These are phyloP conservation scores for Agrypnus murinus DNA, from an alignment of 2,888 invertebrate genomes.

Conservation along the genomic window DNA sequence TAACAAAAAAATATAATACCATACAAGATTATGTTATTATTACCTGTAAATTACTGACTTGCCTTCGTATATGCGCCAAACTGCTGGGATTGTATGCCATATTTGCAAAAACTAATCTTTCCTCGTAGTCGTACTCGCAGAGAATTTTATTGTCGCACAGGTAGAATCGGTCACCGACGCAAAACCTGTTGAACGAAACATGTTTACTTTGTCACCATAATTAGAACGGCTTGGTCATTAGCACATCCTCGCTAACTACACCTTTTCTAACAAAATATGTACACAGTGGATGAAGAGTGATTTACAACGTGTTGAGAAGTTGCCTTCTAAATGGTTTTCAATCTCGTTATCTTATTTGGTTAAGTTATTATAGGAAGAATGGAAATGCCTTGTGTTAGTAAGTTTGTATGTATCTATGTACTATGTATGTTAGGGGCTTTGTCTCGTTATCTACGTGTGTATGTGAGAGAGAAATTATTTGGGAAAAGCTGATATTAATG, in stretches of 20 bases:
- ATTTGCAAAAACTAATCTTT: constrained; percentile 91
- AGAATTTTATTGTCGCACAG: constrained; percentile 95
- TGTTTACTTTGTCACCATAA: constrained; percentile 46
- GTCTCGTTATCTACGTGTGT: background rate
- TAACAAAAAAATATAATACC: constrained; percentile 7
- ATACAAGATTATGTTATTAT: constrained; percentile 50
- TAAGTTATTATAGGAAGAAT: constrained; percentile 7
- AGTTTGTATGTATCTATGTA: too few species aligned
- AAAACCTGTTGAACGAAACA: constrained; percentile 80
- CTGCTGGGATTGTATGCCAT: constrained; percentile 91
- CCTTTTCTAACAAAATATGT: constrained; percentile 25
- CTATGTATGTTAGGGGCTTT: background rate
- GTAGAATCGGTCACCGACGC: constrained; percentile 95
- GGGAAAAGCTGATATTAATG: constrained; percentile 8
- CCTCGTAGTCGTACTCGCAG: constrained; percentile 96
- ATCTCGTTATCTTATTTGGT: constrained; percentile 38
- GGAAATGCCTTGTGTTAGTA: background rate
- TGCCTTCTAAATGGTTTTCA: constrained; percentile 35
- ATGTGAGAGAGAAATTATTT: background rate
- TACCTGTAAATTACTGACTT: constrained; percentile 80
- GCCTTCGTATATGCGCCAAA: constrained; percentile 88
- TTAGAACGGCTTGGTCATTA: constrained; percentile 47
- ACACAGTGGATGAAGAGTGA: constrained; percentile 21
- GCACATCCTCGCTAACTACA: constrained; percentile 44
- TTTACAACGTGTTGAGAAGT: constrained; percentile 32